A percentile compares a stretch with the other conserved stretches of the same genome.
Evolutionary conservation across 1,140 invertebrate species (phyloP).

Genomic region (Bombus ignitus): DNA sequence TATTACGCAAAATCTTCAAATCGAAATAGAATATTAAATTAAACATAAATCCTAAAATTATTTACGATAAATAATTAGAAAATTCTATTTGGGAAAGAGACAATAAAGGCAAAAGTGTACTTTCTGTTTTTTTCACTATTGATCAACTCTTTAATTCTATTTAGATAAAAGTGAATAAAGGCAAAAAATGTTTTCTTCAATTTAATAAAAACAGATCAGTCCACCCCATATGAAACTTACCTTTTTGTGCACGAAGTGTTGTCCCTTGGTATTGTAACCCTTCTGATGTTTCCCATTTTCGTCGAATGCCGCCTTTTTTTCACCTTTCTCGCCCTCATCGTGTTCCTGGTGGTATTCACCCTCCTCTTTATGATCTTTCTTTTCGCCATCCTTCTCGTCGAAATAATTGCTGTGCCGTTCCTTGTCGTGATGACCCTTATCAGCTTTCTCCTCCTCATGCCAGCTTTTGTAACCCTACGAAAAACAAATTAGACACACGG

Average conservation of each 20-base stretch:
- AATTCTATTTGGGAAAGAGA: no score
- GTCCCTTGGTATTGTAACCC: constrained; percentile 82
- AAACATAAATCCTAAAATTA: no score
- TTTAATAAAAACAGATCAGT: neutral
- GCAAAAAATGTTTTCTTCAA: no score
- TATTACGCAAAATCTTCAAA: no score
- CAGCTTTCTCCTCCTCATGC: constrained; percentile 78
- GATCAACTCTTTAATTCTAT: no score
- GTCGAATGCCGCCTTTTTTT: constrained; percentile 75
- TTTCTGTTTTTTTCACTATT: no score
- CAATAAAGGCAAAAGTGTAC: no score
- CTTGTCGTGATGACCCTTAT: constrained; percentile 81
- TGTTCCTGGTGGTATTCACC: constrained; percentile 76
- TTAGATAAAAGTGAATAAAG: no score
- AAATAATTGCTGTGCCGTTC: constrained; percentile 77
- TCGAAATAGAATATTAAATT: no score
- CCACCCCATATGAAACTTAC: constrained; percentile 41
- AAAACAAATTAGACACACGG: constrained; percentile 30
- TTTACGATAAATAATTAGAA: no score
- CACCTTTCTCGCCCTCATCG: constrained; percentile 74
- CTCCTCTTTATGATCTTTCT: constrained; percentile 78
- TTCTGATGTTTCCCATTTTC: constrained; percentile 81
- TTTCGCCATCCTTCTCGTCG: constrained; percentile 76
- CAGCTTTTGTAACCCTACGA: constrained; percentile 76
- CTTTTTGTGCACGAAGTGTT: constrained; percentile 82